These are phyloP conservation scores for Chymomyza fuscimana DNA, from an alignment of 2,888 invertebrate species.

Conservation along the genomic window DNA sequence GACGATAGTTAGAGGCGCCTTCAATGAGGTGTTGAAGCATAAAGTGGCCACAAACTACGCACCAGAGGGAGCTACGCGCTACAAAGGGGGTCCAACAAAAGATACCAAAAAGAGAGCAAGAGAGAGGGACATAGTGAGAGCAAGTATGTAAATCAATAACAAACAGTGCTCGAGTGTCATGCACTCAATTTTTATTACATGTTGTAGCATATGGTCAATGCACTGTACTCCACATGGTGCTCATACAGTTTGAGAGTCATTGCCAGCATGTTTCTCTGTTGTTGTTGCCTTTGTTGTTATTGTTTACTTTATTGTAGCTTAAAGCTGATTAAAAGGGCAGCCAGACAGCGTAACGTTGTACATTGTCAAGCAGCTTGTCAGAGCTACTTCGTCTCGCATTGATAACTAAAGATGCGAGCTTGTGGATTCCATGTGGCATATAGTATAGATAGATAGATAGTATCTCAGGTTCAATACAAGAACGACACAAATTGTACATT, in stretches of 20 bases:
- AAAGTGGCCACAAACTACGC: background rate
- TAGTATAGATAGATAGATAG: background rate
- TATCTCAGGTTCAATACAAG: background rate
- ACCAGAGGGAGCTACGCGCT: background rate
- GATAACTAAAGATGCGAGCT: constrained; percentile 4
- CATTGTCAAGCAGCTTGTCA: background rate
- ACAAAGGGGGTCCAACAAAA: too few species aligned
- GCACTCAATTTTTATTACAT: constrained; percentile 9
- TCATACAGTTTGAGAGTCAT: constrained; percentile 25
- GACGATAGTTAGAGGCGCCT: constrained; percentile 40
- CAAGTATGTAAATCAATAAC: constrained; percentile 26
- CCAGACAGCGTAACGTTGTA: constrained; percentile 8
- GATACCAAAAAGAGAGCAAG: background rate
- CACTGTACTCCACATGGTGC: constrained; percentile 34
- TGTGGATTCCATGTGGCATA: constrained; percentile 1
- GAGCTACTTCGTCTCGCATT: background rate
- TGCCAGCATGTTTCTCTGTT: constrained; percentile 4
- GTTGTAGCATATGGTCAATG: constrained; percentile 29
- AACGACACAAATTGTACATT: constrained; percentile 10
- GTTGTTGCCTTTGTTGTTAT: background rate
- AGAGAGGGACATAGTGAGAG: background rate
- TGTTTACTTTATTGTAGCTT: background rate
- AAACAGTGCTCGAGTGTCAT: constrained; percentile 3
- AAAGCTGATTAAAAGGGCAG: background rate
- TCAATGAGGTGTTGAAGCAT: constrained; percentile 24